Conservation (phyloP, 2,888 invertebrate genomes). For the Palloptera scutellata region DNA sequence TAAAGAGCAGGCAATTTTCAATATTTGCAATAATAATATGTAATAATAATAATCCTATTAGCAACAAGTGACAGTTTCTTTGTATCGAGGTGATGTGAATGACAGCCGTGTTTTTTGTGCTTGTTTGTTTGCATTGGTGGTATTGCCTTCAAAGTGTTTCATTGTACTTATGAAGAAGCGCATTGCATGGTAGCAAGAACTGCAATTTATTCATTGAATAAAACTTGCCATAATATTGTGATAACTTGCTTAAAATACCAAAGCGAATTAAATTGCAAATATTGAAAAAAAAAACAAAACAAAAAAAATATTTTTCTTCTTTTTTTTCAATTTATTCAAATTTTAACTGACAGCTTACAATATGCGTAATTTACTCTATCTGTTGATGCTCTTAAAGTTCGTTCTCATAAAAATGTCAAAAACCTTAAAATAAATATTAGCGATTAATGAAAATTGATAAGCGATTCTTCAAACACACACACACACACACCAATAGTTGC, state of each 20-base stretch:
- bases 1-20: too few relatives aligned
- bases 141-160: slow-evolving; percentile 24
- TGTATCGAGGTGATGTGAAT: slow-evolving; percentile 45
- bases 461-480: not conserved
- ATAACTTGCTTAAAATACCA: slow-evolving; percentile 23
- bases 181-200: too few relatives aligned
- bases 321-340: too few relatives aligned
- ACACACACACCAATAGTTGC: too few relatives aligned
- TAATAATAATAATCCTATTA: slow-evolving; percentile 39
- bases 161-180: too few relatives aligned
- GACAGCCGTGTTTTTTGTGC: slow-evolving; percentile 40
- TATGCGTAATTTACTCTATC: too few relatives aligned
- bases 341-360: too few relatives aligned
- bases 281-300: too few relatives aligned
- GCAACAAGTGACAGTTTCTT: slow-evolving; percentile 46
- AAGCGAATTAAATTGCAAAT: not conserved
- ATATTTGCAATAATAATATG: too few relatives aligned
- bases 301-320: too few relatives aligned
- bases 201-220: too few relatives aligned
- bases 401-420: slow-evolving; percentile 29
- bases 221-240: slow-evolving; percentile 18
- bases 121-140: slow-evolving; percentile 34
- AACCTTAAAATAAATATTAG: slow-evolving; percentile 33
- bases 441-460: slow-evolving; percentile 36
- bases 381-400: slow-evolving; percentile 11